Percentiles rank a stretch among this genome's conserved stretches.
These are phyloP conservation scores for Bilobella aurantiaca DNA, from an alignment of 1,140 invertebrate species.

Conservation along the genomic window DNA sequence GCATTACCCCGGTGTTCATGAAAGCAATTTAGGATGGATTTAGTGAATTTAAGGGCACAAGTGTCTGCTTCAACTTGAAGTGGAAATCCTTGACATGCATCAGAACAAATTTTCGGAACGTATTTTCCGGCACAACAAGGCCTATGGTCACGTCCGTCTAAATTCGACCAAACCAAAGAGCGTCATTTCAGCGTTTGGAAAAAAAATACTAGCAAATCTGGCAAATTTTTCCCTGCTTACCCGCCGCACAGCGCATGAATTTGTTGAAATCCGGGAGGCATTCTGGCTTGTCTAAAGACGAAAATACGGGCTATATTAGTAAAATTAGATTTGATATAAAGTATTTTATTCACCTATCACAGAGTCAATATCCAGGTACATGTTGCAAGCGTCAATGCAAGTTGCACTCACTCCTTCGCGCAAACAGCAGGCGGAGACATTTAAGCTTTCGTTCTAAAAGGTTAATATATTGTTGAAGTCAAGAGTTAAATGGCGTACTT, in stretches of 20 bases:
- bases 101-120: constrained; percentile 60
- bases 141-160: constrained; percentile 58
- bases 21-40: constrained; percentile 66
- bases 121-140: constrained; percentile 56
- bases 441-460: constrained; percentile 46
- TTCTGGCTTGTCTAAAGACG: constrained; percentile 60
- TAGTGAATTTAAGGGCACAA: constrained; percentile 60
- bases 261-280: constrained; percentile 73
- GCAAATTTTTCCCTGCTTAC: constrained; percentile 39
- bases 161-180: constrained; percentile 10
- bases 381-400: constrained; percentile 67
- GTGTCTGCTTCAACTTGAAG: constrained; percentile 48
- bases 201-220: constrained; percentile 5
- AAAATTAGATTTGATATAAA: too few relatives aligned
- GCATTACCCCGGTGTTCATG: constrained; percentile 59
- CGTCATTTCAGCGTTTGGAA: constrained; percentile 15
- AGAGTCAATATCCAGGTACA: constrained; percentile 66
- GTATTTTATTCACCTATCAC: too few relatives aligned
- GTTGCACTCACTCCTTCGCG: constrained; percentile 59
- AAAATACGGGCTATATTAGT: too few relatives aligned
- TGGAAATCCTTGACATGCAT: constrained; percentile 60
- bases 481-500: neutral
- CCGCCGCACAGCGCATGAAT: constrained; percentile 70
- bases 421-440: constrained; percentile 62
- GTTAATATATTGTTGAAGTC: too few relatives aligned